Base-by-base conservation (phyloP, 1,140 invertebrate species). In the Stenopsyche tienmushanensis region DNA sequence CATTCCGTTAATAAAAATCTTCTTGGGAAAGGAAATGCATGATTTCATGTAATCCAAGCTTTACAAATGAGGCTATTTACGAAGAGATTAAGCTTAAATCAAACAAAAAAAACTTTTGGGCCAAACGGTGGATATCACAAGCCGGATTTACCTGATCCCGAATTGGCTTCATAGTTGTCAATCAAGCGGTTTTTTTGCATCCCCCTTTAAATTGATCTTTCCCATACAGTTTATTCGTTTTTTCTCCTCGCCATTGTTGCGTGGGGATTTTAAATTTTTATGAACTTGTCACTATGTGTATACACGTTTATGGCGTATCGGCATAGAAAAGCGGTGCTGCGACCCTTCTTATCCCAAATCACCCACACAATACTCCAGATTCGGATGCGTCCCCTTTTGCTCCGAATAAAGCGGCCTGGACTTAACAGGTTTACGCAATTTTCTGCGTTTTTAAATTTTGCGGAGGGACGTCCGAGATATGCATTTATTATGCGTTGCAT, bases 401-500 rank as follows among this genome's bases (percentile, higher is more conserved):
- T 18, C 10, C 17, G 44, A 47, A 47, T 20, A 47, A 18, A 47
- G 18, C 44, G 17, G 10, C 20, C 58, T 34, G 44, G 62, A 65
- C 62, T 69, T 69, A 69, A 65, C 67, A 69, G 67, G 67, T 69
- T 69, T 69, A 69, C 34, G 63, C 67, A 69, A 69, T 69, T 69
- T 69, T 69, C 67, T 65, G 62, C 57, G 52, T 65, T 69, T 69
- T 64, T 64, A 69, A 59, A 34, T 34, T 34, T 34, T 34, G 29
- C 29, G 13, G 5, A 34, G 29, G 29, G 13, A 34, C 29, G 29
- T 34, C 5, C 29, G 29, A n/a, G n/a, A n/a, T n/a, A n/a, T 34
- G 29, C 29, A 5, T 34, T 13, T 34, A 34, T 34, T 34, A 5
- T n/a, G n/a, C n/a, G n/a, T 34, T 34, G 29, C 29, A 34, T 34